Percentiles rank a stretch among this genome's conserved stretches.
These are phyloP conservation scores for Myotis pilosus DNA, from an alignment of 2,797 vertebrate genomes.

Conservation along the genomic window DNA sequence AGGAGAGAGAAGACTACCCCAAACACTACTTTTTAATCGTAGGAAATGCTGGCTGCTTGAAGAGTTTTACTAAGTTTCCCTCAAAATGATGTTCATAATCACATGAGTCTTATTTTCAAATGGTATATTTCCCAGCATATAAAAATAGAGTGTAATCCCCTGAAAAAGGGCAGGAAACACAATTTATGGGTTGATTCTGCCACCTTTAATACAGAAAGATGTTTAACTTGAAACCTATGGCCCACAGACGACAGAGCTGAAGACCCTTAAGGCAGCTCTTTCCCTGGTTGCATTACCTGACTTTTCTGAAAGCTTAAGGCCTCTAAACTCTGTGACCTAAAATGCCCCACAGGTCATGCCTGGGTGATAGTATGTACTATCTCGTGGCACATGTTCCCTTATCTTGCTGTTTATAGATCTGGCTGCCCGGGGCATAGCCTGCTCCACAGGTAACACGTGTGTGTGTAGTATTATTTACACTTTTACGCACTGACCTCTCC, in stretches of 20 bases:
- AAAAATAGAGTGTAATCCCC: constrained; percentile 35
- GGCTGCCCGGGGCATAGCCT: not conserved
- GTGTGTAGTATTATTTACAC: not conserved
- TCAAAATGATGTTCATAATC: constrained; percentile 38
- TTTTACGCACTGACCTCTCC: not conserved
- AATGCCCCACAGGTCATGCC: not conserved
- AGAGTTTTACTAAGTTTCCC: constrained; percentile 30
- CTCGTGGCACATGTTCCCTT: not conserved
- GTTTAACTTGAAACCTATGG: not conserved
- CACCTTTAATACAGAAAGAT: constrained; percentile 10
- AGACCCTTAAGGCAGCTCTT: not conserved
- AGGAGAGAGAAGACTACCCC: not conserved
- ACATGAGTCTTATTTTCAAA: constrained; percentile 38
- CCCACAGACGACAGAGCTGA: not conserved
- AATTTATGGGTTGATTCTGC: constrained; percentile 30
- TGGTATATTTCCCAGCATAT: not conserved
- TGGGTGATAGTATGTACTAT: not conserved
- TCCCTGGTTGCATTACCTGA: not conserved
- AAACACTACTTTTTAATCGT: not conserved
- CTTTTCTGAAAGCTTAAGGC: constrained; percentile 6
- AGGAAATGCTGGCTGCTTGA: not conserved
- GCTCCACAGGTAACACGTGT: not conserved
- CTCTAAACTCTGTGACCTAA: not conserved
- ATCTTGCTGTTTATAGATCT: not conserved
- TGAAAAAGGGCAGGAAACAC: constrained; percentile 35